Base-by-base conservation (phyloP, 2,888 invertebrate genomes). In the Geotrupes spiniger region DNA sequence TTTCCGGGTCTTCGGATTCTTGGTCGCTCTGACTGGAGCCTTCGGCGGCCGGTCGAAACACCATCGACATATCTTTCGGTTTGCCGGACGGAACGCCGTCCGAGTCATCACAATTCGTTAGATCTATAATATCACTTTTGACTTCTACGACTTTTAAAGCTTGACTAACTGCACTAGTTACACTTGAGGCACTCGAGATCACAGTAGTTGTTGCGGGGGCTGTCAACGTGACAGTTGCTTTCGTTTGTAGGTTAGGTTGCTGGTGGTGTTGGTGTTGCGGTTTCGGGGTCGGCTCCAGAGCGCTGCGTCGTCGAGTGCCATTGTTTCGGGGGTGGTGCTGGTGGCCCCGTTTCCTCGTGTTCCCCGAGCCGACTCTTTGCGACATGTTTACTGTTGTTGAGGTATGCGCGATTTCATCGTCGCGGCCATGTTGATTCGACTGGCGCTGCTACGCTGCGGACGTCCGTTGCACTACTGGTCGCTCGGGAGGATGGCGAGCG, bases 1-100 rank as follows among this genome's bases (percentile, higher is more conserved):
- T 79, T 71, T 90, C 90, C 29, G 83, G 84, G 69, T 89, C 89
- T 61, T 87, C 84, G 67, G 84, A 85, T 61, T 77, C 78, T 42
- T 75, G 68, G 56, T 78, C 78, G 55, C 78, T 78, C 26, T 70
- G 68, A 58, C 74, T 74, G 43, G 73, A 74, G 14, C 74, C 74
- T 54, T 74, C 74, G 1, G 74, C 74, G 29, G 76, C 73, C 16
- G 74, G 72, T 26, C 74, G 63, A 42, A 62, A 63, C 17, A 72
- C 61, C 49, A 65, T 52, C 29, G 69, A 64, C 70, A 73, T 73
- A 54, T 73, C 71, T 26, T 61, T 47, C 36, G 17, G 44, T 52
- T 46, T 43, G 31, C 58, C 57, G 26, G 42, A 21, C 14, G 31
- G 21, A 57, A 48, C 50, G 52, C 52, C 57, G 54, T 61, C 60